Base-by-base conservation (phyloP, 1,140 invertebrate species). In the Antheraea pernyi region DNA sequence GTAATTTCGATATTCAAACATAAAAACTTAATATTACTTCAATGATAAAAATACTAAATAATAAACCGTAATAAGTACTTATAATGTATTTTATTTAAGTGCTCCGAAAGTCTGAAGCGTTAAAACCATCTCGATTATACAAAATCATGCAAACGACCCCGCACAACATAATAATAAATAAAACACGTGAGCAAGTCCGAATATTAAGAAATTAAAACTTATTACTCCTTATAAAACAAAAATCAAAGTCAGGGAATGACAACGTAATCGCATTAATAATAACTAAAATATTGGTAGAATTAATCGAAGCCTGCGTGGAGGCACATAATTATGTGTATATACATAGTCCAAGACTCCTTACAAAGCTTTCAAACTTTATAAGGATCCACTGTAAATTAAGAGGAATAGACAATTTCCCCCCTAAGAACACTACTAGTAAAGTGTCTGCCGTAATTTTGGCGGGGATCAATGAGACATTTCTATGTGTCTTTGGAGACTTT, bases 401-500 rank as follows among this genome's bases (percentile, higher is more conserved):
- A 22, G 18, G 19, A 19, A 19, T 16, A 36, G 11, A 61, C 19
- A 7, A 13, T 61, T 61, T 30, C 5, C 19, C 5, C 19, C 19
- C n/a, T 61, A 11, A 22, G 16, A 61, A 61, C 60, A 30, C 60
- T 16, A 30, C 60, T 16, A 58, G 19, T 39, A 58, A 18, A 13
- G 46, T 62, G 7, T 46, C 30, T 59, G 30, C 37, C 46, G 16
- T 53, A 53, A 13, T 16, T 6, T 53, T n/a, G 46, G 11, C 61
- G 19, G 69, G 58, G 68, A 86, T 91, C 88, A 91, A 77, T 93
- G 92, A 37, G 86, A 75, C 81, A 86, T 88, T 64, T 93, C 92
- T 42, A 93, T 90, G 77, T 93, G 92, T 42, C 91, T 81, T 71
- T 93, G 92, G 64, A 93, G 82, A 76, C 91, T 93, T 78, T 93